Base-by-base conservation (phyloP, 2,888 invertebrate genomes). In the Hypercompe scribonia region DNA sequence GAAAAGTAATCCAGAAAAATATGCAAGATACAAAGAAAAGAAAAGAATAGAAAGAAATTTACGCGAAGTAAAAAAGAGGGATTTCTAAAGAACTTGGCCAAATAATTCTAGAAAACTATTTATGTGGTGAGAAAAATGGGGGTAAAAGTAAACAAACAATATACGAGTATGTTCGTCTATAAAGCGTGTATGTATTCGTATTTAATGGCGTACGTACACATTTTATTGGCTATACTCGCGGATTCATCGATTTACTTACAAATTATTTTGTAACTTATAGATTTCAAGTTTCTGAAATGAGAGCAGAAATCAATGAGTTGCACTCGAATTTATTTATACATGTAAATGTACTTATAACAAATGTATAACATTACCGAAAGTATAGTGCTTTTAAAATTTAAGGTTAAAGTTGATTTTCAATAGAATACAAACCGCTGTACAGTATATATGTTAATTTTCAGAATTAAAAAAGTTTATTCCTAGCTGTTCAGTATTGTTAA, bases 1-100 rank as follows among this genome's bases (percentile, higher is more conserved):
- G 24, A 74, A 74, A 68, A 71, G 18, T 68, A 68, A 74, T 36
- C 68, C 68, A 31, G 63, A 64, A 50, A 39, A 54, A n/a, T 68
- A 68, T 36, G 72, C 72, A 3, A 34, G 54, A 36, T 34, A 63
- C n/a, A 68, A 28, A 64, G 50, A 11, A 58, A 71, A 71, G 54
- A 68, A 68, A 46, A 50, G 11, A 50, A 70, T 34, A 50, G 50
- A 65, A 65, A n/a, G 63, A 50, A 50, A 2, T 65, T 34, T 65
- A 21, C 65, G 61, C 21, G 18, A 24, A 65, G 42, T 42, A 8
- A 70, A 50, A 34, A 65, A 21, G 36, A 70, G 21, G n/a, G 31
- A 67, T 50, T 67, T 13, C n/a, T 67, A 66, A 46, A 46, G 46
- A 24, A 8, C 33, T 7, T 24, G 4, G 24, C 34, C 21, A 34